These are phyloP conservation scores for Takifugu rubripes DNA, from an alignment of 2,797 vertebrate species.

Conservation along the genomic window DNA sequence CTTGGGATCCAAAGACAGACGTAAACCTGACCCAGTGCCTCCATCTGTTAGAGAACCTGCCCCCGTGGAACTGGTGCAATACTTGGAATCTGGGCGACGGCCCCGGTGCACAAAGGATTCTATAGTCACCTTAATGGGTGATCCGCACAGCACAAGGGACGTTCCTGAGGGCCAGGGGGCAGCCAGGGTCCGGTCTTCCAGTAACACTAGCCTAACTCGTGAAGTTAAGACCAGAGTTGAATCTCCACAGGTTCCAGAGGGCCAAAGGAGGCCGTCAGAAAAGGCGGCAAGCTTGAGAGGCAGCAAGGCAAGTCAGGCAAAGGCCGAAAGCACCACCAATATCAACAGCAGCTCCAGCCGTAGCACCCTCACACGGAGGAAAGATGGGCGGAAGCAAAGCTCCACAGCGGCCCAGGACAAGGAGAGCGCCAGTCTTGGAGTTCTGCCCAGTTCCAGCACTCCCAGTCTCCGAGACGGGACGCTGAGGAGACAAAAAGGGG, in stretches of 20 bases:
- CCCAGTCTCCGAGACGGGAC: slow-evolving; percentile 58
- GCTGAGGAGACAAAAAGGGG: slow-evolving; percentile 40
- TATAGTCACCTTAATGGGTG: slow-evolving; percentile 73
- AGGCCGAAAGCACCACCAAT: slow-evolving; percentile 37
- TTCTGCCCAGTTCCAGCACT: slow-evolving; percentile 50
- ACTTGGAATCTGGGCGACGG: slow-evolving; percentile 85
- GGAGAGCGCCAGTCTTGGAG: slow-evolving; percentile 46
- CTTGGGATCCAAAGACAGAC: slow-evolving; percentile 76
- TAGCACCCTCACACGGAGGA: slow-evolving; percentile 71
- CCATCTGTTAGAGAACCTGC: slow-evolving; percentile 34
- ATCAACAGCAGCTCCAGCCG: slow-evolving; percentile 50
- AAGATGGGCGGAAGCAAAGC: slow-evolving; percentile 61
- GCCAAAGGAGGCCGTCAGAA: slow-evolving; percentile 52
- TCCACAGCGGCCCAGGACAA: slow-evolving; percentile 48
- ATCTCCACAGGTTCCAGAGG: slow-evolving; percentile 45
- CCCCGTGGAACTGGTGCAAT: slow-evolving; percentile 82
- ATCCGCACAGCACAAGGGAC: slow-evolving; percentile 47
- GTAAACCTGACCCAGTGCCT: slow-evolving; percentile 47
- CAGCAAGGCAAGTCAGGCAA: slow-evolving; percentile 51
- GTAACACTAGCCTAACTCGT: slow-evolving; percentile 49
- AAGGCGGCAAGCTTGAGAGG: slow-evolving; percentile 52
- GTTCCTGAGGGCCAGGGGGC: slow-evolving; percentile 11
- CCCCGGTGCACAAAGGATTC: slow-evolving; percentile 83
- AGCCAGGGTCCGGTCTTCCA: slow-evolving; percentile 33
- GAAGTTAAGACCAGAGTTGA: slow-evolving; percentile 35